Percentiles rank a stretch among this genome's conserved stretches.
phyloP scores from a whole-genome alignment of 2,113 vertebrate genomes.

The Phalacrocorax pelagicus region DNA sequence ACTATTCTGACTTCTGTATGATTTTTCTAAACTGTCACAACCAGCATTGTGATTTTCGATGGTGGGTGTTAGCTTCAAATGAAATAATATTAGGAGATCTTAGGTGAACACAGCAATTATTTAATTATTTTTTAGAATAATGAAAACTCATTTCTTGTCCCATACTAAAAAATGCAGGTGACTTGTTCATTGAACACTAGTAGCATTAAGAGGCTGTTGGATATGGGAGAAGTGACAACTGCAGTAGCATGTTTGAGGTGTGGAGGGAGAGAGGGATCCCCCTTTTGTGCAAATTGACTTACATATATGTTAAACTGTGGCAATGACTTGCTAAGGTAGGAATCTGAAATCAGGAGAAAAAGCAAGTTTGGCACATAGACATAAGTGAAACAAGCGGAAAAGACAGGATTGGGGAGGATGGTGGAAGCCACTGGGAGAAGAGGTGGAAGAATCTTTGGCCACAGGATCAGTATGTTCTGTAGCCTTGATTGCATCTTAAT shows the following conservation, averaged over 20 bases:
- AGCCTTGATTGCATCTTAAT: not conserved
- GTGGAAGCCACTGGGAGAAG: not conserved
- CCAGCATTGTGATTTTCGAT: not conserved
- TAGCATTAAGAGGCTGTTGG: not conserved
- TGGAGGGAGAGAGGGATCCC: not conserved
- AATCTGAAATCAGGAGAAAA: not conserved
- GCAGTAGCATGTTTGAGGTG: not conserved
- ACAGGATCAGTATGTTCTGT: not conserved
- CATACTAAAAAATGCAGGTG: not conserved
- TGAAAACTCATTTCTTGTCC: not conserved
- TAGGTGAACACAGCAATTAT: not conserved
- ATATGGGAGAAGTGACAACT: not conserved
- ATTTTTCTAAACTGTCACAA: not conserved
- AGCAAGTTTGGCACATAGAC: not conserved
- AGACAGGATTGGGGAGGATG: not conserved
- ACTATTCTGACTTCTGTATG: not conserved
- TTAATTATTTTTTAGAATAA: not conserved
- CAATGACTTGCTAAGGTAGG: not conserved
- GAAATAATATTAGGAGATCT: not conserved
- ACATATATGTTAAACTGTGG: fast-evolving
- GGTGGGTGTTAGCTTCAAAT: not conserved
- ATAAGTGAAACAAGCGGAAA: not conserved
- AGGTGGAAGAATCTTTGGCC: not conserved
- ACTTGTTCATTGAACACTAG: not conserved
- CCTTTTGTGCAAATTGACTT: not conserved